Base-by-base conservation (phyloP, 2,797 vertebrate species). In the Lerista edwardsae region DNA sequence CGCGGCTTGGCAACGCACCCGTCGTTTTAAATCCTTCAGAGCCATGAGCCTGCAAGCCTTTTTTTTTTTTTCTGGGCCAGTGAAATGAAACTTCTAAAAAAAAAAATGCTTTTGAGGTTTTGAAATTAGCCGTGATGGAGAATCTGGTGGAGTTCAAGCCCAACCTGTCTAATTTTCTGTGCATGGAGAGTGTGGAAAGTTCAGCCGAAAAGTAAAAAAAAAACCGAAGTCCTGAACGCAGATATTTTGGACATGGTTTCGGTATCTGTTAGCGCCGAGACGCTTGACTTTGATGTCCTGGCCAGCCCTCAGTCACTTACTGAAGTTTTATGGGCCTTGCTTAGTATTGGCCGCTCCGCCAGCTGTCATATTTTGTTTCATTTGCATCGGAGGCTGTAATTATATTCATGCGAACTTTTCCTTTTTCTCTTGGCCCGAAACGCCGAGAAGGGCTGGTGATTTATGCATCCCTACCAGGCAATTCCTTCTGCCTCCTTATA, bases 291-390 rank as follows among this genome's bases (percentile, higher is more conserved):
- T 55, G 51, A 55, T 55, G 14, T 55, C 51, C 59, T 67, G 92
- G 91, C 93, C 93, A 94, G 86, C 55, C 73, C 73, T 86, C 72
- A 90, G 88, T 93, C 87, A 84, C 89, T 93, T 87, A 81, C 76
- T 41, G 80, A 89, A 90, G 77, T 95, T 94, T 93, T 94, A 92
- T 88, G 72, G 87, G 81, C 31, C 72, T 82, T 88, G 64, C 84
- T 90, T 82, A 90, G 77, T 73, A 90, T 84, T 74, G 87, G 87
- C 57, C 69, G 84, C 83, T 91, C 91, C 93, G 89, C 73, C 83
- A 88, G 86, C 89, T 90, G 92, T 90, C 89, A 91, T 84, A 84
- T 93, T 91, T 93, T 92, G 90, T 93, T 93, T 93, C 93, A 94
- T 91, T 91, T 93, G 87, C 91, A 84, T 89, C 90, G 82, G 85